These are phyloP conservation scores for Drosophila prostipennis DNA, from an alignment of 2,888 invertebrate species.

Conservation along the genomic window DNA sequence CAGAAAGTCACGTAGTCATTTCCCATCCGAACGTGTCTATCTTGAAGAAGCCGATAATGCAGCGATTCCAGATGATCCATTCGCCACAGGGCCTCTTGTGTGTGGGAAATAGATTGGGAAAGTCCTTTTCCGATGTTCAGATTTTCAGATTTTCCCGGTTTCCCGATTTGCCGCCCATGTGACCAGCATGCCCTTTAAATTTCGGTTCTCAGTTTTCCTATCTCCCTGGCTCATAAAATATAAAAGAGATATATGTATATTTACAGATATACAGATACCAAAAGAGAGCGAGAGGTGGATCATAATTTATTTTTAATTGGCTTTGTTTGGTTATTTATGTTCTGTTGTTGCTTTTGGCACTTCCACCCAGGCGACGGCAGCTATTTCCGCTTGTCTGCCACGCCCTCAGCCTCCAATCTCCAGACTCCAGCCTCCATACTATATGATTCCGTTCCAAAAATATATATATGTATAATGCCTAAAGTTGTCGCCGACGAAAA, in stretches of 20 bases:
- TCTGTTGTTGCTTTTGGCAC: slow-evolving; percentile 43
- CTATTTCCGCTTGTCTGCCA: slow-evolving; percentile 53
- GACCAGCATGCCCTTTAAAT: slow-evolving; percentile 13
- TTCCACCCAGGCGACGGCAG: slow-evolving; percentile 44
- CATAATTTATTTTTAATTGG: slow-evolving; percentile 78
- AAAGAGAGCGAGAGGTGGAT: slow-evolving; percentile 50
- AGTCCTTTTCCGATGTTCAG: slow-evolving; percentile 30
- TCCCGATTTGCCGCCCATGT: slow-evolving; percentile 14
- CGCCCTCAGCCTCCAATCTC: neutral
- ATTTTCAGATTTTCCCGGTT: slow-evolving; percentile 15
- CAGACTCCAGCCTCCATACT: neutral
- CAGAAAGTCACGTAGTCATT: slow-evolving; percentile 13
- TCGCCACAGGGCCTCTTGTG: neutral
- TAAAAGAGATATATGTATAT: neutral
- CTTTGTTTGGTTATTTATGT: slow-evolving; percentile 55
- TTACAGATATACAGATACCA: slow-evolving; percentile 8
- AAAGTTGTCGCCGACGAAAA: slow-evolving; percentile 40
- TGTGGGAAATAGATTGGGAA: slow-evolving; percentile 25
- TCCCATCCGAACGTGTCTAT: slow-evolving; percentile 17
- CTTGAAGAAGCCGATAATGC: slow-evolving; percentile 15
- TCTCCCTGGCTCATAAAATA: slow-evolving; percentile 2
- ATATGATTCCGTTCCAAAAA: slow-evolving; percentile 53
- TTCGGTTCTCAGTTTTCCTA: slow-evolving; percentile 2
- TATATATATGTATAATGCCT: slow-evolving; percentile 29
- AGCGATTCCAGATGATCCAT: slow-evolving; percentile 1